phyloP scores from a whole-genome alignment of 2,888 invertebrate genomes.

The Apotomis turbidana region DNA sequence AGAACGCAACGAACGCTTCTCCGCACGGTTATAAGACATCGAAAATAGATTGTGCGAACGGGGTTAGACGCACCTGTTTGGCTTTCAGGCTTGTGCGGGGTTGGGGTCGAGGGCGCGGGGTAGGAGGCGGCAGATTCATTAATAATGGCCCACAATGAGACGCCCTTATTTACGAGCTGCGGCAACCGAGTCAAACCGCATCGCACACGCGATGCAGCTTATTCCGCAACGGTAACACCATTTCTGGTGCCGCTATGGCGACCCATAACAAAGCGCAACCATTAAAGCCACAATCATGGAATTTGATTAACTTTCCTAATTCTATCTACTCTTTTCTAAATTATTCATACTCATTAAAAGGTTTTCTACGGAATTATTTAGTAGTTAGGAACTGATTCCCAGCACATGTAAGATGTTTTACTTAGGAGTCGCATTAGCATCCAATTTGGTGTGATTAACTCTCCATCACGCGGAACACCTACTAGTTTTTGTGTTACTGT shows the following conservation, averaged over 20 bases:
- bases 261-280: constrained; percentile 32
- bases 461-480: constrained; percentile 4
- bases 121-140: constrained; percentile 77
- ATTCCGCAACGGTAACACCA: constrained; percentile 44
- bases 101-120: constrained; percentile 56
- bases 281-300: constrained; percentile 42
- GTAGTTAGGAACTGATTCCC: background rate
- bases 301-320: constrained; percentile 30
- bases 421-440: constrained; percentile 2
- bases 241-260: constrained; percentile 37
- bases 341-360: background rate
- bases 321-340: background rate
- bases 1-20: constrained; percentile 77
- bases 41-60: constrained; percentile 84
- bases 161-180: constrained; percentile 81
- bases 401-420: background rate
- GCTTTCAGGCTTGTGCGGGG: constrained; percentile 73
- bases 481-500: constrained; percentile 48
- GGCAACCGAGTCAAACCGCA: constrained; percentile 72
- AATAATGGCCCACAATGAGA: constrained; percentile 82
- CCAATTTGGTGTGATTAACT: background rate
- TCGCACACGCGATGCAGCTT: constrained; percentile 52
- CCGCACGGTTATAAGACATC: constrained; percentile 81
- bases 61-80: constrained; percentile 84
- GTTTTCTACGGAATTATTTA: background rate